Percentiles rank a stretch among this genome's conserved stretches.
phyloP scores from a whole-genome alignment of 2,888 invertebrate species.

The Pterostichus madidus region DNA sequence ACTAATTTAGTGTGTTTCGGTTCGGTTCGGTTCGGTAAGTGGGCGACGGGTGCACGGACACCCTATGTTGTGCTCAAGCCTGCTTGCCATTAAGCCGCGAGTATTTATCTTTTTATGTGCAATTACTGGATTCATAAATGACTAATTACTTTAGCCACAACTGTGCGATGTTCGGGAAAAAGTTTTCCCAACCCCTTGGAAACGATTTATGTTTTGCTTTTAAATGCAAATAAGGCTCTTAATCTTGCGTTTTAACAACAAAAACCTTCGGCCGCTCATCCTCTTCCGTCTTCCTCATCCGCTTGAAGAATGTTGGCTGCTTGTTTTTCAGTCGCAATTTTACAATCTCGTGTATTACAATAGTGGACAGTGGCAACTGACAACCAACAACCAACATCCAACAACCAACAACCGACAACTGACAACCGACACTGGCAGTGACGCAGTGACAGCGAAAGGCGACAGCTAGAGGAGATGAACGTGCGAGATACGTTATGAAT shows the following conservation, averaged over 20 bases:
- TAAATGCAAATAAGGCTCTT: conserved; percentile 73
- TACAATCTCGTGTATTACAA: not conserved
- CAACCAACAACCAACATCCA: no score
- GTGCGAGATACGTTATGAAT: conserved; percentile 62
- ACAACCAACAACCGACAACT: no score
- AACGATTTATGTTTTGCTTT: conserved; percentile 73
- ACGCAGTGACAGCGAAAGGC: conserved; percentile 1
- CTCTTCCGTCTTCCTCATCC: conserved; percentile 41
- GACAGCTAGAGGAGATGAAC: conserved; percentile 50
- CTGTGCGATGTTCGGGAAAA: conserved; percentile 72
- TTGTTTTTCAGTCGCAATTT: not conserved
- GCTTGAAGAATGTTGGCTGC: conserved; percentile 21
- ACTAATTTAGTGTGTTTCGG: conserved; percentile 75
- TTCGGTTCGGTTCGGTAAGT: conserved; percentile 64
- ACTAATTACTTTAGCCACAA: conserved; percentile 76
- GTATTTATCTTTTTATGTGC: conserved; percentile 78
- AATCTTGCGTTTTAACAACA: conserved; percentile 66
- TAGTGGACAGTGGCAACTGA: no score
- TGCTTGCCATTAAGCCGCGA: conserved; percentile 73
- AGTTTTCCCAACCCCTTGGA: conserved; percentile 73
- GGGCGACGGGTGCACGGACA: conserved; percentile 35
- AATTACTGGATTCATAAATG: conserved; percentile 78
- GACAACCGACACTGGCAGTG: conserved; percentile 2
- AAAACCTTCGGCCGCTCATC: conserved; percentile 61
- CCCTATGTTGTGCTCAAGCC: conserved; percentile 32